Evolutionary conservation across 2,797 vertebrate species (phyloP).

Genomic region (Pantherophis alleghaniensis): DNA sequence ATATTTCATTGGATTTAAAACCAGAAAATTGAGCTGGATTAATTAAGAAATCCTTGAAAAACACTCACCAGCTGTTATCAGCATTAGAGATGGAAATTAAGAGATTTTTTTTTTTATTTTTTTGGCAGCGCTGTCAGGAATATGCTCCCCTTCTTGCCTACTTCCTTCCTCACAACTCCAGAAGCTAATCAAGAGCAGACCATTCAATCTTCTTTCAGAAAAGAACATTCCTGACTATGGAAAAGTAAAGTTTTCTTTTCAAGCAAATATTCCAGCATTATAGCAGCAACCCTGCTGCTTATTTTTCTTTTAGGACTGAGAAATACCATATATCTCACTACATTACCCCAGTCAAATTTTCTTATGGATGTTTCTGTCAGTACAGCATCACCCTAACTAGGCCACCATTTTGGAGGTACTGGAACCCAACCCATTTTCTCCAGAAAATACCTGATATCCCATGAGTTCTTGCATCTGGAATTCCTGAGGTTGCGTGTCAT

Average conservation of each 20-base stretch:
- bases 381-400: not conserved
- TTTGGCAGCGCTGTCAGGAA: not conserved
- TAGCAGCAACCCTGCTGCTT: not conserved
- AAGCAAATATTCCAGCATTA: not conserved
- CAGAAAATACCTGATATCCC: not conserved
- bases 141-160: not conserved
- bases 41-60: not conserved
- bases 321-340: not conserved
- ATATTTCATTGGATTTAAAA: not conserved
- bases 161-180: not conserved
- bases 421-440: not conserved
- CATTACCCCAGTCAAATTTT: not conserved
- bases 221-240: not conserved
- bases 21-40: not conserved
- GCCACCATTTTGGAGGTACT: not conserved
- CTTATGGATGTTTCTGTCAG: not conserved
- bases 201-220: not conserved
- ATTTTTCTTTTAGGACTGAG: not conserved
- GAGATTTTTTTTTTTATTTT: not conserved
- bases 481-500: not conserved
- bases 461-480: not conserved
- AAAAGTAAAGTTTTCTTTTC: not conserved
- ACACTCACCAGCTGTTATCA: slow-evolving; percentile 2
- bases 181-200: not conserved
- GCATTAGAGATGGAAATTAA: not conserved